Evolutionary conservation across 2,113 vertebrate genomes (phyloP), one percentile per base, ranked within the genome.

Genomic region (Morone saxatilis): DNA sequence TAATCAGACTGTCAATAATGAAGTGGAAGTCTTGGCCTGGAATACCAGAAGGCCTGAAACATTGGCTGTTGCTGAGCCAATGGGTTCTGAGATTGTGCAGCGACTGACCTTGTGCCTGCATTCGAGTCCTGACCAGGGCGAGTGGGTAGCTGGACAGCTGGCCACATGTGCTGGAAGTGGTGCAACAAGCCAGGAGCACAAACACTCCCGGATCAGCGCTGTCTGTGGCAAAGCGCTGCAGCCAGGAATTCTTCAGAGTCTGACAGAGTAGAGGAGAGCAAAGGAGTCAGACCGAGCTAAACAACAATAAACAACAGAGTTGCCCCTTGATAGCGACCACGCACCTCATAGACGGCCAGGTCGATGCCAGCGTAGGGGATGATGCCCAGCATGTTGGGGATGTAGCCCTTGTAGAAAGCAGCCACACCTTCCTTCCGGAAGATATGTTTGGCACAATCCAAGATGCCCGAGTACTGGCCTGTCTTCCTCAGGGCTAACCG

Each of bases 291-390:
- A 66, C 4, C 6, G n/a, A 73, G 45, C 25, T 36, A 5, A 57
- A 38, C 5, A 19, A 22, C 9, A 13, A 59, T 0, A 38, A 31
- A 16, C 19, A 38, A 19, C 25, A 25, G 71, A 0, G 31, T 14
- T 17, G 20, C n/a, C 12, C 9, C 3, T 9, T 22, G 48, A 14
- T 6, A 16, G 57, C 8, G 40, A n/a, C 16, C 22, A 72, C 85
- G 11, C 31, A 99, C 98, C 97, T 99, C 98, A 7, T 99, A 99
- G 45, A 99, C 96, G 0, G 98, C 98, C 69, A 99, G 94, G 93
- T 99, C 98, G 20, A 99, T 99, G 17, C 98, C 98, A 5, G 98
- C 98, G 0, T 99, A 99, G 0, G 98, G 98, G 88, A 99, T 98
- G 94, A 99, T 99, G 13, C 98, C 98, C 53, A 99, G 87, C 96